Evolutionary conservation across 2,888 invertebrate genomes (phyloP).

Genomic region (Euzophera pinguis): DNA sequence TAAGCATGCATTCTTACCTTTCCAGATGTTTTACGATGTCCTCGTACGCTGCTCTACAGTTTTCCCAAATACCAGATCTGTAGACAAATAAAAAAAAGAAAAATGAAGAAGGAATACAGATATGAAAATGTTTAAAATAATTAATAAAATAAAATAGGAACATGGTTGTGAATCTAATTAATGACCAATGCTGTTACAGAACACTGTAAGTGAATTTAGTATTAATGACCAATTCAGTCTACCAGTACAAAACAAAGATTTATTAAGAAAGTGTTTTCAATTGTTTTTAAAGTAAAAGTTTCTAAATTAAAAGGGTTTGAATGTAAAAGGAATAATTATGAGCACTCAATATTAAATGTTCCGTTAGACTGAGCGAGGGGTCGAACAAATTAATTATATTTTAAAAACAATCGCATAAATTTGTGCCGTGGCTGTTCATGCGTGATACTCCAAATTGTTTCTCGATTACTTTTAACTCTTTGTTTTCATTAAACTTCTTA

Average conservation of each 20-base stretch:
- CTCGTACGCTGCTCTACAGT: conserved; percentile 96
- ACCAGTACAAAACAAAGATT: neutral
- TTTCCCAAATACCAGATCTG: conserved; percentile 95
- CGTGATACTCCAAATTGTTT: conserved; percentile 76
- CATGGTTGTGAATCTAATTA: conserved; percentile 14
- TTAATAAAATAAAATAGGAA: conserved; percentile 20
- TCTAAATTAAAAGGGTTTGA: conserved; percentile 63
- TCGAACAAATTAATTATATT: conserved; percentile 76
- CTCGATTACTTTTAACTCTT: conserved; percentile 72
- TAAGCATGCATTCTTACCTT: conserved; percentile 83
- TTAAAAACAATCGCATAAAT: conserved; percentile 78
- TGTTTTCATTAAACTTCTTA: conserved; percentile 72
- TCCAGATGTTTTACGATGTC: conserved; percentile 97
- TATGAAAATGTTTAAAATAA: conserved; percentile 35
- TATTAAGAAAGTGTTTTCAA: conserved; percentile 43
- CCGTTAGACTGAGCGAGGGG: conserved; percentile 70
- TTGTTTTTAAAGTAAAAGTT: conserved; percentile 60
- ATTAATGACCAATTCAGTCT: neutral
- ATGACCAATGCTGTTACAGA: neutral
- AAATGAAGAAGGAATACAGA: conserved; percentile 46
- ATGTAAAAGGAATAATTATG: conserved; percentile 75
- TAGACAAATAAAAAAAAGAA: conserved; percentile 71
- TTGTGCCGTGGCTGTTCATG: conserved; percentile 72
- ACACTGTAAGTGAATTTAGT: no score
- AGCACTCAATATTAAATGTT: conserved; percentile 79